Evolutionary conservation across 2,797 vertebrate species (phyloP).

Genomic region (Threskiornis aethiopicus): DNA sequence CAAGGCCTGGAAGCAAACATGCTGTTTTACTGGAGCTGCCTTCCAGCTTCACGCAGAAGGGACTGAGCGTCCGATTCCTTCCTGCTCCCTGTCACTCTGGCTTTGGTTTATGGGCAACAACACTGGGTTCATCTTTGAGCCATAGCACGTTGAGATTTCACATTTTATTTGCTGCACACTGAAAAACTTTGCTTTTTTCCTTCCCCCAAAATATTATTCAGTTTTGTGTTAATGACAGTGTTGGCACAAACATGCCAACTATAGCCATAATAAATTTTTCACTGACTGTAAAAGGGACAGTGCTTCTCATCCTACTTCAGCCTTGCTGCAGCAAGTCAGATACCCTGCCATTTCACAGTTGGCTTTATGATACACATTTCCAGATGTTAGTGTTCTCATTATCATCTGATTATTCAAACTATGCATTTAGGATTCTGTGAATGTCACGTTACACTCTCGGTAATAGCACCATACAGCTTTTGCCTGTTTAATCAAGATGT

Average conservation of each 20-base stretch:
- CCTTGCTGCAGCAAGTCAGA: not conserved
- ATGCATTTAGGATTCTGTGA: not conserved
- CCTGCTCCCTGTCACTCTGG: not conserved
- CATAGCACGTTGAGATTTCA: not conserved
- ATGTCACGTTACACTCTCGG: not conserved
- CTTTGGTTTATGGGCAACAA: not conserved
- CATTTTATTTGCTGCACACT: not conserved
- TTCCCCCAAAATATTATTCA: not conserved
- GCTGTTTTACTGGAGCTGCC: not conserved
- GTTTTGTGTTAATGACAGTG: not conserved
- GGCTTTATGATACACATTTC: not conserved
- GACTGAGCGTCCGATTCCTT: not conserved
- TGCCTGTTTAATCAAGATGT: not conserved
- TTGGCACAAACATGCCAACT: not conserved
- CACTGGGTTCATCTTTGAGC: not conserved
- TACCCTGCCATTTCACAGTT: fast-evolving
- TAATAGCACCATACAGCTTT: not conserved
- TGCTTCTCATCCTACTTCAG: not conserved
- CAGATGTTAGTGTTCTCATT: not conserved
- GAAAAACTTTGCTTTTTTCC: not conserved
- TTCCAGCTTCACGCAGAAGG: not conserved
- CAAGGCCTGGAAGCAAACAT: fast-evolving
- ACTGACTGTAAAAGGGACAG: not conserved
- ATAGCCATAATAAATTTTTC: not conserved
- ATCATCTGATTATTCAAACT: constrained; percentile 3